Evolutionary conservation across 1,140 invertebrate species (phyloP).

Genomic region (Drosophila lini): DNA sequence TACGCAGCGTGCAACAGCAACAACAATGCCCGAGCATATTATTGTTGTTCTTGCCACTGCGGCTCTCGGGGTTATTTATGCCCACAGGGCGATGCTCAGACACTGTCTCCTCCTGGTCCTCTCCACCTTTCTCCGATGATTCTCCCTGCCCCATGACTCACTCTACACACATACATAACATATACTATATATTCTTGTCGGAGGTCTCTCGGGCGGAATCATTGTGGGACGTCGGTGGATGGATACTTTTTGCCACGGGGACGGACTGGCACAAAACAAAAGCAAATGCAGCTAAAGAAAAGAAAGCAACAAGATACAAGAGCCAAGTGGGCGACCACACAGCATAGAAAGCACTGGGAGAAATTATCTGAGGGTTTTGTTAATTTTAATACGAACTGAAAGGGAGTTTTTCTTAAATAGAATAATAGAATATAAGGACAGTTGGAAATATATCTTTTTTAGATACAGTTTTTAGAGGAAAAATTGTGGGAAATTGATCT

Average conservation of each 20-base stretch:
- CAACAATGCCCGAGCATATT: slow-evolving; percentile 28
- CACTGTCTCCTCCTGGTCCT: slow-evolving; percentile 30
- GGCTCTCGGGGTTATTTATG: slow-evolving; percentile 62
- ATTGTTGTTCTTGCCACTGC: slow-evolving; percentile 42
- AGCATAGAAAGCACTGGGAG: slow-evolving; percentile 54
- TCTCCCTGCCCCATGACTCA: slow-evolving; percentile 31
- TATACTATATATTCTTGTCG: slow-evolving; percentile 31
- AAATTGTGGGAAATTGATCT: too few relatives aligned
- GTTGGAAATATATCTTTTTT: neutral
- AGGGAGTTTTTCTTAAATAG: too few relatives aligned
- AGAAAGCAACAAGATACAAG: slow-evolving; percentile 39
- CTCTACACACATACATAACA: neutral
- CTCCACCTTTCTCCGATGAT: slow-evolving; percentile 7
- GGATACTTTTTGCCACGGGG: slow-evolving; percentile 74
- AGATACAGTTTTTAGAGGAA: too few relatives aligned
- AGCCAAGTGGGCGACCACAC: slow-evolving; percentile 73
- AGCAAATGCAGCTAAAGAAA: slow-evolving; percentile 50
- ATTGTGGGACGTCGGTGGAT: slow-evolving; percentile 58
- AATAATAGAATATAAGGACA: too few relatives aligned
- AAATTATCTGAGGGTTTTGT: slow-evolving; percentile 4
- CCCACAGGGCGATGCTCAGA: slow-evolving; percentile 48
- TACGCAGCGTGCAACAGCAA: slow-evolving; percentile 61
- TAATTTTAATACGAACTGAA: neutral
- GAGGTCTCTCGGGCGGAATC: slow-evolving; percentile 36
- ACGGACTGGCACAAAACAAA: slow-evolving; percentile 62